These are phyloP conservation scores for Pterois miles DNA, from an alignment of 2,797 vertebrate species.

Conservation along the genomic window DNA sequence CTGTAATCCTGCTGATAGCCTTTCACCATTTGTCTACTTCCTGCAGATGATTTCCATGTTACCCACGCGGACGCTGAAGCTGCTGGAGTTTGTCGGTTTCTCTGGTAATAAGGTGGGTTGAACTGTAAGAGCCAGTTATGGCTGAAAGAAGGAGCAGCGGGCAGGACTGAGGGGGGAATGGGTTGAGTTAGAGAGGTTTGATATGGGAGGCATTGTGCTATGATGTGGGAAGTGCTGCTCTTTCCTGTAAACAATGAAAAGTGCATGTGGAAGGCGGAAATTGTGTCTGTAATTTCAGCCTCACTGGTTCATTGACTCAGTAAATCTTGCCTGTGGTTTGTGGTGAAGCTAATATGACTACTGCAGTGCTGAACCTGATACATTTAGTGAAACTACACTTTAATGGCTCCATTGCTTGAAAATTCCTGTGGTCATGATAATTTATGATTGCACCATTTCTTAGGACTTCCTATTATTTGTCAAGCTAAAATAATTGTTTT, in stretches of 20 bases:
- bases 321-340: neutral
- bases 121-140: neutral
- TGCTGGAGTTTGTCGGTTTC: slow-evolving; percentile 97
- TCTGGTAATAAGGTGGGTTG: slow-evolving; percentile 95
- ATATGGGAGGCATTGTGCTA: neutral
- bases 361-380: neutral
- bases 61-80: slow-evolving; percentile 91
- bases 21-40: slow-evolving; percentile 15
- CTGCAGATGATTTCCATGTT: slow-evolving; percentile 95
- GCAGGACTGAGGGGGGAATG: neutral
- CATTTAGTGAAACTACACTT: slow-evolving; percentile 1
- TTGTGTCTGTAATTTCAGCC: neutral
- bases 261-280: neutral
- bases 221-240: neutral
- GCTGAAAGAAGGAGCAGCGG: neutral
- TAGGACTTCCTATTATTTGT: neutral
- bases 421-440: slow-evolving; percentile 16
- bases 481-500: neutral
- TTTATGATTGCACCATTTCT: neutral
- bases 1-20: neutral
- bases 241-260: neutral
- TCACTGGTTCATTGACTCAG: neutral
- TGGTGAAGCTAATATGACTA: neutral
- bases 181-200: neutral
- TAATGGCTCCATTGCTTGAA: neutral